Conservation (phyloP, 2,797 vertebrate genomes). For the Thamnophis elegans region DNA sequence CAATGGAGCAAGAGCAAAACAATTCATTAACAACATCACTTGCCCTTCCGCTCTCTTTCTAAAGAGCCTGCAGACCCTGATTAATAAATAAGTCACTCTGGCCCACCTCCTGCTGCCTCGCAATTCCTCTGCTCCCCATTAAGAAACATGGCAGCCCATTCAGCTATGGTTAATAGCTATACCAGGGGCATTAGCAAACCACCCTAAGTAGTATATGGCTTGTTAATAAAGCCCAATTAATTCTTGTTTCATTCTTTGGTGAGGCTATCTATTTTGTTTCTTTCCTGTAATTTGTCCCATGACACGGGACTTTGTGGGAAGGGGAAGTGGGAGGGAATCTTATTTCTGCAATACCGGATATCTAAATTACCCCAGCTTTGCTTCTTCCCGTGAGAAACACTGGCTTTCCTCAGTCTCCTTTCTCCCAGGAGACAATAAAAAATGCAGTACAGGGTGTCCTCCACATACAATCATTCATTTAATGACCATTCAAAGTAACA, state of each 20-base stretch:
- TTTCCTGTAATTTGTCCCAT: neutral
- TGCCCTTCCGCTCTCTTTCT: neutral
- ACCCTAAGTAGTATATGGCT: neutral
- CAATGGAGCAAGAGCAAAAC: neutral
- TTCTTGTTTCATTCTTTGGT: neutral
- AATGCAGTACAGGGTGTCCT: neutral
- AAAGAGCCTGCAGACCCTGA: fast-evolving
- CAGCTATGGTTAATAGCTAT: fast-evolving
- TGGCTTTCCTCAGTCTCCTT: too few relatives aligned
- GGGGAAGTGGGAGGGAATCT: neutral
- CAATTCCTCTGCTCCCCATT: neutral
- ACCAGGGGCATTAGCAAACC: fast-evolving
- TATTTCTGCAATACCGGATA: neutral
- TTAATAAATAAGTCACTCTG: fast-evolving
- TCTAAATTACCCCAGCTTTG: neutral
- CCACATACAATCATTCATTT: neutral
- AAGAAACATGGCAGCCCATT: neutral
- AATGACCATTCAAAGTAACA: neutral
- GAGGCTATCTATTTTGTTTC: neutral
- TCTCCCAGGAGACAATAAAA: neutral
- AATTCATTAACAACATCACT: neutral
- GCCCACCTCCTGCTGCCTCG: fast-evolving
- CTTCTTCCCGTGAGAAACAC: neutral
- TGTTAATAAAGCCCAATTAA: constrained; percentile 21
- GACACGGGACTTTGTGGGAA: neutral